Conservation (phyloP, 2,797 vertebrate species). For the Hephaestus fuliginosus region DNA sequence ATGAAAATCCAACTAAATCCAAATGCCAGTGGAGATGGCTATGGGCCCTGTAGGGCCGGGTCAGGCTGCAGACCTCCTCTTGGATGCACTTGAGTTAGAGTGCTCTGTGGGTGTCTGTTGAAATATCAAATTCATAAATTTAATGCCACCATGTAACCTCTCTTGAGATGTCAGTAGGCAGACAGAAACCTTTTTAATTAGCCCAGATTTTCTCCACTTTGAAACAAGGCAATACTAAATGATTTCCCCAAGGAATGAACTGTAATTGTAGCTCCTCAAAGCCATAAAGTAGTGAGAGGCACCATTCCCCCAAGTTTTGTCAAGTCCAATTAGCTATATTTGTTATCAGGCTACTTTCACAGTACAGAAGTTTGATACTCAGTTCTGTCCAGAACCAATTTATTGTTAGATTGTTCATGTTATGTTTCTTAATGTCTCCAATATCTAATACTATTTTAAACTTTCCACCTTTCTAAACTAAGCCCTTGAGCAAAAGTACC, state of each 20-base stretch:
- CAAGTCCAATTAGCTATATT: constrained; percentile 37
- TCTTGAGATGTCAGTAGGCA: constrained; percentile 30
- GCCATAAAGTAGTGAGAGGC: constrained; percentile 7
- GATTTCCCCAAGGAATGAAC: constrained; percentile 36
- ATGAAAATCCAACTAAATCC: constrained; percentile 9
- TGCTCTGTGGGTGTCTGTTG: constrained; percentile 16
- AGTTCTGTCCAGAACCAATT: constrained; percentile 25
- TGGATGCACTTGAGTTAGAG: constrained; percentile 9
- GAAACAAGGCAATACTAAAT: constrained; percentile 30
- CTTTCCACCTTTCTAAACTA: neutral
- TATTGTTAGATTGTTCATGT: constrained; percentile 5
- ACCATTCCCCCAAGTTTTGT: neutral
- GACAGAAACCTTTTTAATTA: constrained; percentile 55
- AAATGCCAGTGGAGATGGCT: constrained; percentile 3
- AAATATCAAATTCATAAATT: constrained; percentile 40
- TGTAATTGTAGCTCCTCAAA: constrained; percentile 27
- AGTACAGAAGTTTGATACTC: constrained; percentile 10
- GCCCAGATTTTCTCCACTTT: constrained; percentile 20
- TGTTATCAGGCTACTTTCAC: constrained; percentile 16
- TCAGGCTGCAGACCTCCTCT: constrained; percentile 3
- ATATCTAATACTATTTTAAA: neutral
- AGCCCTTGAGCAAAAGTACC: neutral
- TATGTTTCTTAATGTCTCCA: constrained; percentile 18
- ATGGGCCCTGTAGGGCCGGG: neutral
- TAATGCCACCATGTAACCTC: constrained; percentile 35